Evolutionary conservation across 1,140 invertebrate genomes (phyloP), one percentile per base, ranked within the genome.

Genomic region (Panagrolaimus sp.): DNA sequence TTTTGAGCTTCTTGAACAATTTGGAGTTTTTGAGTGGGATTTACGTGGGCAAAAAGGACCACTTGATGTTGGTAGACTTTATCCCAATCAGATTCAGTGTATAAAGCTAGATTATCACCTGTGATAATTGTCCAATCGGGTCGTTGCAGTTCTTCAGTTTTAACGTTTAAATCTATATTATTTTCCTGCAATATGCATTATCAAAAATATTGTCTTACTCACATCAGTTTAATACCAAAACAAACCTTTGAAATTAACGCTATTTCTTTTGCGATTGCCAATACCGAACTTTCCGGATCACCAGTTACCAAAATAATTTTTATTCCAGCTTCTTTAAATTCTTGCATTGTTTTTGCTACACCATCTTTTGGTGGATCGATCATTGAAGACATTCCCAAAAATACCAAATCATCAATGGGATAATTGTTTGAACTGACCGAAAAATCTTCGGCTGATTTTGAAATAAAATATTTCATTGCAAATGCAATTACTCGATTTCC

Each of bases 1-100:
- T 84, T 76, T 73, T 86, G 85, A 68, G 85, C 86, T 71, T 85
- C 84, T 76, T 86, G 85, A 9, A 86, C 85, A 75, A 86, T 86
- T 70, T 85, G 83, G 67, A 86, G 75, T 74, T 86, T 86, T 79
- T 86, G 85, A 66, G 86, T 84, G 24, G 86, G 85, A n/a, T 84
- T 86, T 24, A 85, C 86, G 63, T 85, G 83, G 0, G 85, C 85
- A 80, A 86, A 86, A 28, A 86, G 85, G 73, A 86, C 86, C 67
- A 86, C 85, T 8, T 74, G 44, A 65, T 86, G 83, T 72, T 84
- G 78, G 6, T 74, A 72, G n/a, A 86, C 72, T 46, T 85, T 79
- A 63, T 85, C 75, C 75, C 76, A 77, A 45, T 78, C 63, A 46
- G 66, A 67, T 28, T 48, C 63, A 8, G 28, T 65, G 74, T 78